phyloP scores from a whole-genome alignment of 2,888 invertebrate species.

The Caenorhabditis drosophilae region DNA sequence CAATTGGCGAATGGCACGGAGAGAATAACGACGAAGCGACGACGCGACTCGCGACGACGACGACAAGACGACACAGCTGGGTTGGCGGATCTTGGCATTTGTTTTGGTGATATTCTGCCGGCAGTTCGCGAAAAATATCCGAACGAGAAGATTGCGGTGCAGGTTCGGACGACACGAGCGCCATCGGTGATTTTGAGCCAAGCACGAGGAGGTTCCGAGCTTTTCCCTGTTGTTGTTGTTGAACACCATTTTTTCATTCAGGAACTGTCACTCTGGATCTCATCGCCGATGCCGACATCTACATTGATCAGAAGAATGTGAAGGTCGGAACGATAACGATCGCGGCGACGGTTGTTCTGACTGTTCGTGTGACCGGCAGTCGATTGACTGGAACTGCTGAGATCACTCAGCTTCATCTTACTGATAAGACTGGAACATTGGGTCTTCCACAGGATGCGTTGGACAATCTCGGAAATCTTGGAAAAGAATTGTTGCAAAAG shows the following conservation, averaged over 20 bases:
- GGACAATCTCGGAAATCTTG: slow-evolving; percentile 66
- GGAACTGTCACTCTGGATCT: slow-evolving; percentile 59
- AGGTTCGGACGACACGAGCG: slow-evolving; percentile 57
- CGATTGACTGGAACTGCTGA: slow-evolving; percentile 53
- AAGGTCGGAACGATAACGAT: slow-evolving; percentile 62
- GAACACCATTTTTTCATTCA: too few species aligned
- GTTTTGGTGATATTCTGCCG: slow-evolving; percentile 67
- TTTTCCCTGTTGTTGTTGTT: too few species aligned
- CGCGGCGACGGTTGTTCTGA: slow-evolving; percentile 51
- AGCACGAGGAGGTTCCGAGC: slow-evolving; percentile 52
- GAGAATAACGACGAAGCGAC: slow-evolving; percentile 21
- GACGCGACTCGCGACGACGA: slow-evolving; percentile 25
- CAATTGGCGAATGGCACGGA: slow-evolving; percentile 17
- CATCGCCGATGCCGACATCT: slow-evolving; percentile 61
- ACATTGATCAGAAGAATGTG: slow-evolving; percentile 56
- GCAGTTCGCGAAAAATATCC: slow-evolving; percentile 65
- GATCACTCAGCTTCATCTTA: slow-evolving; percentile 53
- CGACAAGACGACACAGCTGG: slow-evolving; percentile 46
- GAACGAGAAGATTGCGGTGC: slow-evolving; percentile 59
- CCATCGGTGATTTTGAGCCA: slow-evolving; percentile 55
- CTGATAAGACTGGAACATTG: slow-evolving; percentile 43
- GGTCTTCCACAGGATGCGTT: slow-evolving; percentile 66
- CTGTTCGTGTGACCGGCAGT: slow-evolving; percentile 44
- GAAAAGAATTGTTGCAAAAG: slow-evolving; percentile 64
- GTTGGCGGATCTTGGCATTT: slow-evolving; percentile 63